Conservation (phyloP, 2,888 invertebrate genomes). For the Panopea generosa region DNA sequence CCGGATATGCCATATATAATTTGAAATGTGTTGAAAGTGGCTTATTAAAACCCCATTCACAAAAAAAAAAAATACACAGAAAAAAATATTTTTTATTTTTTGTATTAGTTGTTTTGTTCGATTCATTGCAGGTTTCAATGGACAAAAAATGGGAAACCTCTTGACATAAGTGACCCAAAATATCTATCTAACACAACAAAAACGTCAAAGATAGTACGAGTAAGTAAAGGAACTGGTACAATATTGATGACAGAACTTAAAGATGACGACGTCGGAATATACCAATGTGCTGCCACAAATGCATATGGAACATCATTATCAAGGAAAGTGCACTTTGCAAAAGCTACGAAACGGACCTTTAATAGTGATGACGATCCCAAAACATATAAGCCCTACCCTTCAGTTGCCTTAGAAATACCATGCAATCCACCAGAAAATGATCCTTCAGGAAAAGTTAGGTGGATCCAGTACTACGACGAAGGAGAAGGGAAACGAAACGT, state of each 20-base stretch:
- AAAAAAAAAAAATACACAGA: too few relatives aligned
- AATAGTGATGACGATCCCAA: neutral
- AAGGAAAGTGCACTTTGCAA: conserved; percentile 96
- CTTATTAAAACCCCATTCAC: too few relatives aligned
- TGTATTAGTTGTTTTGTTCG: too few relatives aligned
- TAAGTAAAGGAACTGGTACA: conserved; percentile 54
- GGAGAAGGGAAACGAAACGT: conserved; percentile 37
- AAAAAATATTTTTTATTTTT: too few relatives aligned
- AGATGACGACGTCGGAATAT: conserved; percentile 94
- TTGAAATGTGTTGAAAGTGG: too few relatives aligned
- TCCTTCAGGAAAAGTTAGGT: conserved; percentile 45
- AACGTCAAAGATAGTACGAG: conserved; percentile 32
- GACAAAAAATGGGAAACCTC: conserved; percentile 71
- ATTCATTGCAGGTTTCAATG: conserved; percentile 76
- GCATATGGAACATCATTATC: conserved; percentile 97
- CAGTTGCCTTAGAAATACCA: conserved; percentile 37
- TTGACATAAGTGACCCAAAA: conserved; percentile 63
- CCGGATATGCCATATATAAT: too few relatives aligned
- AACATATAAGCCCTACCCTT: conserved; percentile 28
- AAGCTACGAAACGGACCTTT: conserved; percentile 87
- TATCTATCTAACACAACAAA: conserved; percentile 46
- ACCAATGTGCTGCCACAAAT: conserved; percentile 97
- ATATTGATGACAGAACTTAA: conserved; percentile 65
- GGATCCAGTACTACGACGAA: conserved; percentile 42
- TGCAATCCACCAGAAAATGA: conserved; percentile 64